Percentiles rank a stretch among this genome's conserved stretches.
These are phyloP conservation scores for Hydroisotoma schaefferi DNA, from an alignment of 2,888 invertebrate genomes.

Conservation along the genomic window DNA sequence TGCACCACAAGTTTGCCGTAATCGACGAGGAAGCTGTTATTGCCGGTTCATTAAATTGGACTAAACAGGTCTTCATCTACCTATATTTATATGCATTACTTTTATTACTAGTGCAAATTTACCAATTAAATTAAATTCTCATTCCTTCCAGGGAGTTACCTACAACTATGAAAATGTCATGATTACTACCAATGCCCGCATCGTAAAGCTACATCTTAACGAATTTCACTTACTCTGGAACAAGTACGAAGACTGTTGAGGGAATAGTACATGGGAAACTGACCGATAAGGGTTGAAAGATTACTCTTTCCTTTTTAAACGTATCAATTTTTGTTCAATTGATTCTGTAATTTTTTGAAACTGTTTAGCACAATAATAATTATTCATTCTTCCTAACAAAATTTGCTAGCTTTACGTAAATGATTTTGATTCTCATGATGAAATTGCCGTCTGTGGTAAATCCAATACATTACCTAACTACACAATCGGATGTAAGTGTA, in stretches of 20 bases:
- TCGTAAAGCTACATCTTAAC: constrained; percentile 48
- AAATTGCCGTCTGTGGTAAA: too few species aligned
- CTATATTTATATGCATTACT: background rate
- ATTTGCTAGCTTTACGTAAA: too few species aligned
- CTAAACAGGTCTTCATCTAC: constrained; percentile 51
- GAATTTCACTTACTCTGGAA: constrained; percentile 38
- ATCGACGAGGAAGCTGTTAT: constrained; percentile 53
- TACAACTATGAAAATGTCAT: constrained; percentile 56
- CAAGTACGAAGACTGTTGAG: background rate
- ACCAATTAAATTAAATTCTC: background rate
- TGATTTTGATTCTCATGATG: too few species aligned
- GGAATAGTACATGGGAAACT: too few species aligned
- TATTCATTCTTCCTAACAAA: too few species aligned
- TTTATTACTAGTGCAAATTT: background rate
- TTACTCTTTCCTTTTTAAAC: too few species aligned
- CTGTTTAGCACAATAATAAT: too few species aligned
- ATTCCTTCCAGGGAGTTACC: constrained; percentile 47
- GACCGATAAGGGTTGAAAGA: too few species aligned
- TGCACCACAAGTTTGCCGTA: constrained; percentile 57
- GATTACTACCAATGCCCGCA: constrained; percentile 51
- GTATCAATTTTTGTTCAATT: too few species aligned
- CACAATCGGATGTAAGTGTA: too few species aligned
- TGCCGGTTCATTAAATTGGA: constrained; percentile 58
- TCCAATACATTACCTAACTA: too few species aligned
- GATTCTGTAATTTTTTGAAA: too few species aligned